Base-by-base conservation (phyloP, 1,140 invertebrate species). In the Lasioglossum baleicum region DNA sequence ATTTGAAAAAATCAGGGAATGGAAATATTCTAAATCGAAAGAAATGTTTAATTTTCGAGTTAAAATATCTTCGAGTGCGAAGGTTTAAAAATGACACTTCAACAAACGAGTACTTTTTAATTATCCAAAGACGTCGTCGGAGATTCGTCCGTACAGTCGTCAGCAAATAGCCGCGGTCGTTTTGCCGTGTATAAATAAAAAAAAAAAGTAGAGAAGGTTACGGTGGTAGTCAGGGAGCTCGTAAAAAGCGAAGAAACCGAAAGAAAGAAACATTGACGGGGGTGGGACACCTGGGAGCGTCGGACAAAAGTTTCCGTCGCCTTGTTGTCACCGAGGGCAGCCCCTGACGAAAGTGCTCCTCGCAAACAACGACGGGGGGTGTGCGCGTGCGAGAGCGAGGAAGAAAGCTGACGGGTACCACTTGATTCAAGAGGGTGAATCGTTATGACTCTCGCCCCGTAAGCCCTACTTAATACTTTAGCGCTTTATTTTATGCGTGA, bases 391-490 rank as follows among this genome's bases (percentile, higher is more conserved):
- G 73, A 17, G 20, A 69, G 75, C 70, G 79, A 78, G 73, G 68
- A 77, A 75, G 83, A 85, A 66, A 48, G 53, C 77, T 51, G 74
- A 48, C 67, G 75, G 80, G 60, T 73, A 70, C 75, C 85, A 86
- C 85, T 86, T 86, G 84, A 88, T 82, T 89, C 81, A 79, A 87
- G 88, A 89, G 88, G 88, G 88, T 88, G 88, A 89, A 89, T 89
- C 83, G 88, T 87, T 88, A 87, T 87, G 88, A 90, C 87, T 87
- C 71, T 71, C 81, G 77, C 79, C 82, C 44, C 76, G 82, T 88
- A 87, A 89, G 85, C 83, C 82, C 80, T 88, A 90, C 87, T 89
- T 90, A 87, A 88, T 89, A 88, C 87, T 89, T 89, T 84, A 79
- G 81, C 81, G 87, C 81, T 88, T 85, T 83, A 88, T 88, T 88